Evolutionary conservation across 2,797 vertebrate genomes (phyloP).

Genomic region (Nasua narica): DNA sequence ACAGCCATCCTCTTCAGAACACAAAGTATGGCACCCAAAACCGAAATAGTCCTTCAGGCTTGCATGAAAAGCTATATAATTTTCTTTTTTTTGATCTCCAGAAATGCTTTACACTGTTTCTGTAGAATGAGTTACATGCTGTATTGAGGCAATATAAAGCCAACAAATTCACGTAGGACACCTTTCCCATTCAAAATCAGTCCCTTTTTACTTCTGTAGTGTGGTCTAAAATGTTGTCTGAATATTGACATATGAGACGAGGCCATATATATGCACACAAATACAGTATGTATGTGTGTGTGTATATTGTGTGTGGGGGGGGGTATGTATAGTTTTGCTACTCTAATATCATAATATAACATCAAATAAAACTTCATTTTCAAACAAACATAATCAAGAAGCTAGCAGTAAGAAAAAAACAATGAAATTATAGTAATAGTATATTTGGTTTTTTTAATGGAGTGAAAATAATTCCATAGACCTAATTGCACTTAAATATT

Average conservation of each 20-base stretch:
- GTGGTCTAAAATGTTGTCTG: neutral
- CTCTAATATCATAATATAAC: neutral
- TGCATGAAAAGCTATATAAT: neutral
- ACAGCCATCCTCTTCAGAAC: conserved; percentile 2
- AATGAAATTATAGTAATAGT: neutral
- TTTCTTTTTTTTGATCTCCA: conserved; percentile 26
- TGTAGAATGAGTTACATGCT: conserved; percentile 21
- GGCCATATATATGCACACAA: neutral
- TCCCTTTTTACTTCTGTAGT: neutral
- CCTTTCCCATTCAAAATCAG: neutral
- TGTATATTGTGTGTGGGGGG: neutral
- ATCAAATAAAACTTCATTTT: neutral
- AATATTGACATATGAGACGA: neutral
- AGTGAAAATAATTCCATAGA: conserved; percentile 1
- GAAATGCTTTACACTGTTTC: conserved; percentile 29
- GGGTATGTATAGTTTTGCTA: neutral
- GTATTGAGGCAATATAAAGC: neutral
- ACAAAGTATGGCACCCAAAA: conserved; percentile 23
- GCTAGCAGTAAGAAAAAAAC: neutral
- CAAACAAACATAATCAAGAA: neutral
- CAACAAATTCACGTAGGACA: conserved; percentile 13
- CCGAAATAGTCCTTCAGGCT: neutral
- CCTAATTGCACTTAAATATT: neutral
- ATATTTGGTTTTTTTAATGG: neutral
- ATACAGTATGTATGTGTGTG: neutral